These are phyloP conservation scores for Synanthedon andrenaeformis DNA, from an alignment of 2,888 invertebrate species.

Conservation along the genomic window DNA sequence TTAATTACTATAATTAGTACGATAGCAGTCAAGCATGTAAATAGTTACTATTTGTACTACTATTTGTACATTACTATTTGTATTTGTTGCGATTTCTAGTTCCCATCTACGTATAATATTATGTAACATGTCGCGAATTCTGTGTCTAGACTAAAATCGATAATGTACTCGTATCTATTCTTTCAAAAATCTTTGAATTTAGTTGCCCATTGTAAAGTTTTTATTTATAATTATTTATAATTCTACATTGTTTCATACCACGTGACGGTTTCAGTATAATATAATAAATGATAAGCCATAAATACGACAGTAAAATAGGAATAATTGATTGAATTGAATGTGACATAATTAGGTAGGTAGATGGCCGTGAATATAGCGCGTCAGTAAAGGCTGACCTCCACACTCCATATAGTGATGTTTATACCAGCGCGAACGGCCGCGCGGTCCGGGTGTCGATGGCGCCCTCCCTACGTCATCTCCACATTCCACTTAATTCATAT, in stretches of 20 bases:
- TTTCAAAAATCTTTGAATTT: too few relatives aligned
- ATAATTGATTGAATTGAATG: too few relatives aligned
- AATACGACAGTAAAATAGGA: too few relatives aligned
- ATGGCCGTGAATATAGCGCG: slow-evolving; percentile 9
- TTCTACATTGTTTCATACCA: too few relatives aligned
- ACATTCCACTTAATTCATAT: slow-evolving; percentile 16
- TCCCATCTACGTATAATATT: neutral
- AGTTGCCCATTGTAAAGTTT: too few relatives aligned
- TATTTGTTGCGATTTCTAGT: slow-evolving; percentile 1
- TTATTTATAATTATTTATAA: too few relatives aligned
- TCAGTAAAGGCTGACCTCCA: slow-evolving; percentile 20
- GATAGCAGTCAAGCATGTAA: neutral
- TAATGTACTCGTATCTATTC: too few relatives aligned
- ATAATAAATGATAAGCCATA: too few relatives aligned
- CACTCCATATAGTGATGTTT: slow-evolving; percentile 1
- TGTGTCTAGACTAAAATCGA: too few relatives aligned
- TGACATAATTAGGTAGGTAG: slow-evolving; percentile 10
- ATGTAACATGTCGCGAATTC: neutral
- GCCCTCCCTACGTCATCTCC: slow-evolving; percentile 8
- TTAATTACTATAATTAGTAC: too few relatives aligned
- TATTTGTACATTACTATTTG: neutral
- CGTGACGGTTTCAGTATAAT: too few relatives aligned
- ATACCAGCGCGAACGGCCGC: slow-evolving; percentile 2
- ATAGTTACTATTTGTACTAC: too few relatives aligned
- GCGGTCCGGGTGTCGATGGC: neutral